Percentiles rank a stretch among this genome's conserved stretches.
phyloP scores from a whole-genome alignment of 2,888 invertebrate genomes.

The Microctonus brassicae region DNA sequence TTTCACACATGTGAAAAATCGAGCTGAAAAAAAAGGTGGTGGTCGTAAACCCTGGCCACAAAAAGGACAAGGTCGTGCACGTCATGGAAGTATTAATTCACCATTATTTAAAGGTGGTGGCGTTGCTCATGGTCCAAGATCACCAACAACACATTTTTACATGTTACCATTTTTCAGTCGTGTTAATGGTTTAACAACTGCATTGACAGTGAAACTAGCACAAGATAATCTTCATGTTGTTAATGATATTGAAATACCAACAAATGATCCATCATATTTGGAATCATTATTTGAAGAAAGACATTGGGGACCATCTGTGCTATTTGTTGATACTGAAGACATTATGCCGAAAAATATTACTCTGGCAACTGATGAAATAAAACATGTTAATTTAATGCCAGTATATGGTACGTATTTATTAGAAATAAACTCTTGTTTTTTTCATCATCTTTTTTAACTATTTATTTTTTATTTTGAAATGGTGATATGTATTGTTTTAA shows the following conservation, averaged over 20 bases:
- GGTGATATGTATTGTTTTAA: no score
- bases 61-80: conserved; percentile 90
- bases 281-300: conserved; percentile 84
- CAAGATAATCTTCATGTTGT: conserved; percentile 97
- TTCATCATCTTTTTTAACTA: conserved; percentile 9
- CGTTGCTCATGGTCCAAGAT: conserved; percentile 89
- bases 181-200: conserved; percentile 84
- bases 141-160: conserved; percentile 91
- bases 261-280: conserved; percentile 83
- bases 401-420: conserved; percentile 77
- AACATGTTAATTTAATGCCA: conserved; percentile 94
- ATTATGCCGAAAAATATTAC: conserved; percentile 90
- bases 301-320: conserved; percentile 96
- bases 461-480: no score
- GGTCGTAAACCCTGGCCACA: conserved; percentile 97
- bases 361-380: conserved; percentile 82
- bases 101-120: conserved; percentile 91
- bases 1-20: conserved; percentile 82
- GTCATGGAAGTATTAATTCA: conserved; percentile 93
- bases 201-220: conserved; percentile 90
- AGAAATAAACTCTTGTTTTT: no score
- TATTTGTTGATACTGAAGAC: conserved; percentile 94
- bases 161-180: conserved; percentile 89
- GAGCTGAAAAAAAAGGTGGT: conserved; percentile 90
- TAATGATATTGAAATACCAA: conserved; percentile 86